Conservation (phyloP, 2,888 invertebrate species). For the Thecophora atra region DNA sequence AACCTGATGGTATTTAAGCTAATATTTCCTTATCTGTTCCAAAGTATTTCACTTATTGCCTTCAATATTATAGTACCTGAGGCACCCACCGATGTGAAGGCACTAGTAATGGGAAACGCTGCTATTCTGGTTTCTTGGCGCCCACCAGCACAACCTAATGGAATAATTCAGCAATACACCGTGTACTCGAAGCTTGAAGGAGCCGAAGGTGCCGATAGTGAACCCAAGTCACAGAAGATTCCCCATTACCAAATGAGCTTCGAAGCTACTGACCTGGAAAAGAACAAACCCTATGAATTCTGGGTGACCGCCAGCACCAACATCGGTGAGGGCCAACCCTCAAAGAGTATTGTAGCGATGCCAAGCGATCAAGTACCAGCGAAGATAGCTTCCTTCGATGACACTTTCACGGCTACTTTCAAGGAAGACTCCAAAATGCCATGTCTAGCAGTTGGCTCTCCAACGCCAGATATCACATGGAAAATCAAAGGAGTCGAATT, state of each 20-base stretch:
- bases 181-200: constrained; percentile 86
- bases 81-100: constrained; percentile 91
- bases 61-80: constrained; percentile 78
- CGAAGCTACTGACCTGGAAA: constrained; percentile 84
- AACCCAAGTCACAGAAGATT: constrained; percentile 80
- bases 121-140: constrained; percentile 95
- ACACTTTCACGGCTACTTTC: constrained; percentile 90
- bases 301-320: constrained; percentile 95
- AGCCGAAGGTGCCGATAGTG: constrained; percentile 69
- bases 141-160: constrained; percentile 91
- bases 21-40: background rate
- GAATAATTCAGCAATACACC: constrained; percentile 91
- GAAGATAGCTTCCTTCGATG: constrained; percentile 94
- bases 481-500: constrained; percentile 84
- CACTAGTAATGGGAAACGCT: constrained; percentile 89
- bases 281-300: constrained; percentile 87
- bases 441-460: constrained; percentile 91
- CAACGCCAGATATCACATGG: constrained; percentile 90
- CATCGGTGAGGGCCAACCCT: constrained; percentile 92
- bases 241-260: constrained; percentile 87
- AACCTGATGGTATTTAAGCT: constrained; percentile 84
- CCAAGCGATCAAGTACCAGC: constrained; percentile 85
- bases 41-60: background rate
- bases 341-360: constrained; percentile 85
- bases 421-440: constrained; percentile 92